Evolutionary conservation across 2,113 vertebrate genomes (phyloP).

Genomic region (Peucedramus taeniatus): DNA sequence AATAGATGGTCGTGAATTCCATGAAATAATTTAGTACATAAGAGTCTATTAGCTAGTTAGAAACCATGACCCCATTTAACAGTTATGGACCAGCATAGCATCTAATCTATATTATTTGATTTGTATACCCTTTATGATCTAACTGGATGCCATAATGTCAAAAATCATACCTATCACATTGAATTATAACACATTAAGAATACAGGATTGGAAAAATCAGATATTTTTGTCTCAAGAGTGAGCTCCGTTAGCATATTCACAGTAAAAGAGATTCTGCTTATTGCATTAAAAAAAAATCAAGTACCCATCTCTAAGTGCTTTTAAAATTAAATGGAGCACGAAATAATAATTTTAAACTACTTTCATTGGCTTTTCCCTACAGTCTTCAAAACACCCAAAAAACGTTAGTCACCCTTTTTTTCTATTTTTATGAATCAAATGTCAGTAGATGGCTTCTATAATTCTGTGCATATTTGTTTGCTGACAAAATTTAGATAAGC

Average conservation of each 20-base stretch:
- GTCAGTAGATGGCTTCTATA: background rate
- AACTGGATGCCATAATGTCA: conserved; percentile 82
- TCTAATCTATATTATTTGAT: conserved; percentile 88
- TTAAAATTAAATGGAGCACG: background rate
- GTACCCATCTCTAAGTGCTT: background rate
- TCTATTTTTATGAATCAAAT: background rate
- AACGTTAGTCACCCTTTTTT: background rate
- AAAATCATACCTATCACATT: conserved; percentile 76
- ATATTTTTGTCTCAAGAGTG: conserved; percentile 48
- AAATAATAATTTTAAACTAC: background rate
- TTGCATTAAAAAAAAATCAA: background rate
- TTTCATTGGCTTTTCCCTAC: background rate
- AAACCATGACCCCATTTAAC: conserved; percentile 81
- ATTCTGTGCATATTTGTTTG: background rate
- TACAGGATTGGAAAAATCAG: background rate
- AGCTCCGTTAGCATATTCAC: background rate
- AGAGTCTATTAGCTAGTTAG: conserved; percentile 78
- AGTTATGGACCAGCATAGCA: conserved; percentile 76
- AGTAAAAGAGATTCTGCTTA: background rate
- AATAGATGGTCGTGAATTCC: conserved; percentile 57
- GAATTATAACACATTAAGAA: conserved; percentile 68
- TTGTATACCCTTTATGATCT: conserved; percentile 86
- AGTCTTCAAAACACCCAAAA: background rate
- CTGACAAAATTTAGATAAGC: background rate
- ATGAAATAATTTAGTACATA: conserved; percentile 76